A percentile compares a stretch with the other conserved stretches of the same genome.
phyloP scores from a whole-genome alignment of 2,797 vertebrate species.

The Paguma larvata region DNA sequence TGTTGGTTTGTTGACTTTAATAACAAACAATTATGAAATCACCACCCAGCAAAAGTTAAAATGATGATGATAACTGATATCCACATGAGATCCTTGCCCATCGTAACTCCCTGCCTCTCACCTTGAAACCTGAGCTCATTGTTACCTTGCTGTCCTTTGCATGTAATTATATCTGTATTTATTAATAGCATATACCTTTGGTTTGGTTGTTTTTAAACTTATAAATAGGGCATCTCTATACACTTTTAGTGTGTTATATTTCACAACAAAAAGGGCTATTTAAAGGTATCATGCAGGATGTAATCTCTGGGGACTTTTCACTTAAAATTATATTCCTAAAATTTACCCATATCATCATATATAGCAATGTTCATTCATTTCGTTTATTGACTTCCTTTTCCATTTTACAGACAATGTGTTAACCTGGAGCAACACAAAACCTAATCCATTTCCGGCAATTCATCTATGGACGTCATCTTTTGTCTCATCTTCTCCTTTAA shows the following conservation, averaged over 20 bases:
- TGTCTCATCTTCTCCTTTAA: neutral
- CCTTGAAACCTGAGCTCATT: neutral
- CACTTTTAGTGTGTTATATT: neutral
- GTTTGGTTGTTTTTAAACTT: neutral
- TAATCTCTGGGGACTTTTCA: neutral
- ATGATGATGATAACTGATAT: neutral
- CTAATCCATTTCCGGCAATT: neutral
- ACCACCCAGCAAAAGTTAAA: neutral
- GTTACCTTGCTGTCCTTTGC: neutral
- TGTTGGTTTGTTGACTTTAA: neutral
- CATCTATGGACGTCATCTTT: neutral
- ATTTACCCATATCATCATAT: neutral
- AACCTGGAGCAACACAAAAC: neutral
- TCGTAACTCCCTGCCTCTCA: too few species aligned
- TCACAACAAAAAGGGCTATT: neutral
- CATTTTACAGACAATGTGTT: neutral
- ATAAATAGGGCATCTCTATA: neutral
- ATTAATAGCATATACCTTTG: neutral
- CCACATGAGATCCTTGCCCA: neutral
- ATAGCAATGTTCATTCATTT: neutral
- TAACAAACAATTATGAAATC: neutral
- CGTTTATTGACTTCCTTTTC: neutral
- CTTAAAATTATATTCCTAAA: constrained; percentile 16
- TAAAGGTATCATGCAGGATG: neutral
- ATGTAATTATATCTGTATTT: neutral